Conservation (phyloP, 1,140 invertebrate genomes). For the Drosophila bifasciata region DNA sequence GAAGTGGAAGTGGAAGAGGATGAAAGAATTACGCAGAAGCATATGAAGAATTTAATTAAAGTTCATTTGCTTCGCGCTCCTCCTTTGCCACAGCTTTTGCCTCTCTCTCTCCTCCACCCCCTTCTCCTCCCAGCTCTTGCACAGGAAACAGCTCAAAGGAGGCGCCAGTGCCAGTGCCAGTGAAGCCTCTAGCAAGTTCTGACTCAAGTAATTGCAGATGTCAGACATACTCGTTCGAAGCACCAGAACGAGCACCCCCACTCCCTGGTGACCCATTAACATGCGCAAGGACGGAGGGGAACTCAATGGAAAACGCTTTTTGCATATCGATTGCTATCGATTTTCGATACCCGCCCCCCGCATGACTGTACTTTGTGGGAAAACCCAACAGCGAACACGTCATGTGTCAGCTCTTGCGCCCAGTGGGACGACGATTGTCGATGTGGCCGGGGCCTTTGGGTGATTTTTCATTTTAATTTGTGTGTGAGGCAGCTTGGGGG, state of each 20-base stretch:
- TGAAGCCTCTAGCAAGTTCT: constrained; percentile 28
- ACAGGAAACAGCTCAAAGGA: constrained; percentile 19
- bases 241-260: neutral
- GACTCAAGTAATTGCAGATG: constrained; percentile 71
- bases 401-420: too few species aligned
- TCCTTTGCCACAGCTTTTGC: constrained; percentile 1
- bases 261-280: constrained; percentile 31
- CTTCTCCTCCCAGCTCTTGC: neutral
- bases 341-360: constrained; percentile 25
- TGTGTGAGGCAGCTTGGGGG: too few species aligned
- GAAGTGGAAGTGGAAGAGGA: constrained; percentile 11
- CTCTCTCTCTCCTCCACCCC: neutral
- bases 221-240: constrained; percentile 5
- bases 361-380: constrained; percentile 1
- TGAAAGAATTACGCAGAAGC: constrained; percentile 58
- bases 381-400: too few species aligned
- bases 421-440: too few species aligned
- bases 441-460: too few species aligned
- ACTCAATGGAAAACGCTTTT: constrained; percentile 9
- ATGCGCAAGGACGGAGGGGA: neutral
- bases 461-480: too few species aligned
- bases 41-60: constrained; percentile 80
- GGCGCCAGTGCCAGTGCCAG: constrained; percentile 15
- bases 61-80: constrained; percentile 64
- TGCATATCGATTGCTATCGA: constrained; percentile 23